Percentiles rank a stretch among this genome's conserved stretches.
phyloP scores from a whole-genome alignment of 2,113 vertebrate genomes.

The Stercorarius parasiticus region DNA sequence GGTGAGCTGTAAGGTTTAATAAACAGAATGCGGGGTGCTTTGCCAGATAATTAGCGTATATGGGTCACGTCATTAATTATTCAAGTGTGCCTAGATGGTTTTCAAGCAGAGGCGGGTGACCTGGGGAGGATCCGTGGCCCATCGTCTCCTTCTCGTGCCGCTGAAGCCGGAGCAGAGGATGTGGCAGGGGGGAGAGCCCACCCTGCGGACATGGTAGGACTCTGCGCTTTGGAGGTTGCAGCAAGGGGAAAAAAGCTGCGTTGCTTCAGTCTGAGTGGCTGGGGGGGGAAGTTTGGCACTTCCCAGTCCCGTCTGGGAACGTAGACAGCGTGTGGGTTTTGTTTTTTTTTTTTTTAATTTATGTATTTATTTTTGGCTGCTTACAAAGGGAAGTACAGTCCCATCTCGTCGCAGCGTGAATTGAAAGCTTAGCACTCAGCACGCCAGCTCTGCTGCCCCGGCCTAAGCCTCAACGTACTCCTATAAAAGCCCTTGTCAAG shows the following conservation, averaged over 20 bases:
- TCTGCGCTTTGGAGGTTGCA: neutral
- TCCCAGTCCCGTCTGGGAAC: conserved; percentile 39
- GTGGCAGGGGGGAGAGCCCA: neutral
- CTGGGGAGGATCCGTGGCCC: neutral
- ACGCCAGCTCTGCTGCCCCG: neutral
- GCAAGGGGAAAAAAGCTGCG: rapidly evolving
- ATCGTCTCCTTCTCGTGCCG: rapidly evolving
- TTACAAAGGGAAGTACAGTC: neutral
- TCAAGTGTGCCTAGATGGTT: neutral
- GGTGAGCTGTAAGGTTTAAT: neutral
- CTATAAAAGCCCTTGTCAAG: neutral
- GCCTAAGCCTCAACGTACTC: neutral
- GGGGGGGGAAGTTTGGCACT: conserved; percentile 8
- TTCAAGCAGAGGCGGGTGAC: neutral
- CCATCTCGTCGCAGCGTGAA: neutral
- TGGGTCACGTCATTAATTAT: neutral
- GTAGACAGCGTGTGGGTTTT: neutral
- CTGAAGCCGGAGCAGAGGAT: neutral
- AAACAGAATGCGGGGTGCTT: neutral
- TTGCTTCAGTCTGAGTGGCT: neutral
- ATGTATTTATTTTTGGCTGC: conserved; percentile 36
- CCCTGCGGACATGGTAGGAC: rapidly evolving
- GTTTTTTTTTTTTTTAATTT: neutral
- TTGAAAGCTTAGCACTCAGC: neutral
- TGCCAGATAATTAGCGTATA: neutral